Evolutionary conservation across 2,888 invertebrate genomes (phyloP), one percentile per base, ranked within the genome.

Genomic region (Smittia aterrima): DNA sequence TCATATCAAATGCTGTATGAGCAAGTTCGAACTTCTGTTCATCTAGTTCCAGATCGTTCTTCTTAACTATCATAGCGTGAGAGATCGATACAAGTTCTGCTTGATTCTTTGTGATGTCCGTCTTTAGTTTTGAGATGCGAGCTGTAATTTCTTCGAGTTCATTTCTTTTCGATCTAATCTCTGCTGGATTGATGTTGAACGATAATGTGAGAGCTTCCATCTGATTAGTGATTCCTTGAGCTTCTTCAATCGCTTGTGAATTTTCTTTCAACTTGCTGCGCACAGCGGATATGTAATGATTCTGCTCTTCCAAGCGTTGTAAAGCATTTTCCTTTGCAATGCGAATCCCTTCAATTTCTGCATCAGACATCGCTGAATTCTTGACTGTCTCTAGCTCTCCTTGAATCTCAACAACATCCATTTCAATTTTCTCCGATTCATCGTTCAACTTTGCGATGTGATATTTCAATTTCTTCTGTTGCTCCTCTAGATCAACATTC

Each of bases 181-280:
- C 68, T 9, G 3, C 22, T 7, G 47, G 16, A 68, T 68, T 41
- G 9, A 68, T 1, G 7, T 47, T n/a, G 13, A 22, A 47, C 7
- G 27, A 4, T 13, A 24, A 24, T 1, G n/a, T 4, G 27, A 71
- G 27, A 18, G 4, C 13, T 58, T 71, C 58, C 53, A 58, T 54
- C 16, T 71, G n/a, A 1, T 6, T 16, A 13, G 20, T 54, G 3
- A 58, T 18, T 0, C 7, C 9, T 4, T 16, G n/a, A 32, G 25
- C 18, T 13, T 25, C 24, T 32, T 71, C 54, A n/a, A 71, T 18
- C 13, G 53, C 16, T n/a, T 9, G 1, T 20, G 58, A 27, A 18
- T 54, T 27, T 58, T 58, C 71, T 20, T 71, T 25, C 2, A 71
- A 18, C n/a, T 58, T 53, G 1, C 53, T n/a, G 18, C 71, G 16